phyloP scores from a whole-genome alignment of 2,888 invertebrate genomes.

The Acleris emargana region DNA sequence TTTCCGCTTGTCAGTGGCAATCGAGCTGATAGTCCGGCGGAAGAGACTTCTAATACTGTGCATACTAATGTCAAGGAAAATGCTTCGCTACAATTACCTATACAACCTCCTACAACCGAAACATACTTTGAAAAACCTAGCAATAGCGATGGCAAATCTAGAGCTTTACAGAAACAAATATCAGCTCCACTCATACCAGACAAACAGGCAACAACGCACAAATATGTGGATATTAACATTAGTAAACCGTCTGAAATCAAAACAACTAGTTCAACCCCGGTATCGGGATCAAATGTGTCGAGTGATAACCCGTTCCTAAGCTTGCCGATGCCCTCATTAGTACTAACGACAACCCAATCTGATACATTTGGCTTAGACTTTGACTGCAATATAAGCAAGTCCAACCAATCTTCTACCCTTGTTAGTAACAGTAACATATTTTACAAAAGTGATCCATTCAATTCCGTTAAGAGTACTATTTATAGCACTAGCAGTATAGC shows the following conservation, averaged over 20 bases:
- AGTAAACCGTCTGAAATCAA: slow-evolving; percentile 55
- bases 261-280: slow-evolving; percentile 44
- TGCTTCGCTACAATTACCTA: slow-evolving; percentile 40
- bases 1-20: slow-evolving; percentile 88
- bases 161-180: slow-evolving; percentile 44
- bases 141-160: slow-evolving; percentile 49
- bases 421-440: slow-evolving; percentile 67
- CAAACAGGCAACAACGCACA: slow-evolving; percentile 57
- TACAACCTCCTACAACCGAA: slow-evolving; percentile 49
- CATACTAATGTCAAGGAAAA: slow-evolving; percentile 50
- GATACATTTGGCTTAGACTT: slow-evolving; percentile 72
- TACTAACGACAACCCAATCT: slow-evolving; percentile 60
- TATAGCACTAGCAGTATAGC: slow-evolving; percentile 77
- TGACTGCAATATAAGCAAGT: slow-evolving; percentile 70
- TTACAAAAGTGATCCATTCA: slow-evolving; percentile 75
- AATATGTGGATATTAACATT: slow-evolving; percentile 52
- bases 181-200: slow-evolving; percentile 42
- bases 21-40: slow-evolving; percentile 78
- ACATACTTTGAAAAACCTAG: slow-evolving; percentile 60
- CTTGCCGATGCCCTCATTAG: slow-evolving; percentile 66
- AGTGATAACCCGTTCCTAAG: slow-evolving; percentile 74
- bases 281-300: slow-evolving; percentile 52
- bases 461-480: slow-evolving; percentile 68
- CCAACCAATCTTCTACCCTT: slow-evolving; percentile 60
- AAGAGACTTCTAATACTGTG: slow-evolving; percentile 57